Evolutionary conservation across 2,113 vertebrate genomes (phyloP).

Genomic region (Phainopepla nitens): DNA sequence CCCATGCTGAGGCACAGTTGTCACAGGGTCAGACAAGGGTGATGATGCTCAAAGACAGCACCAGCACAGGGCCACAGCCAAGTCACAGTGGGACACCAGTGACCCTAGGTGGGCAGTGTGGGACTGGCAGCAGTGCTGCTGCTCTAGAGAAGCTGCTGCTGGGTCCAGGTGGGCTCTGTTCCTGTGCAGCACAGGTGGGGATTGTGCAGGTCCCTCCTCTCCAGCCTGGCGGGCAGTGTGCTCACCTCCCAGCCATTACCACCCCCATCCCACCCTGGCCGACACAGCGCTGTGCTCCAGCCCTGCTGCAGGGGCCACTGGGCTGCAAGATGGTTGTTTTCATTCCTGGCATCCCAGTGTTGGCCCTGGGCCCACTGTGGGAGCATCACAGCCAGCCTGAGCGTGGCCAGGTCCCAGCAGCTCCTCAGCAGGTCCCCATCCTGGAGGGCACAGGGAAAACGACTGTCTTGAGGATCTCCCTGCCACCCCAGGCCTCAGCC

Average conservation of each 20-base stretch:
- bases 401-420: background rate
- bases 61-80: background rate
- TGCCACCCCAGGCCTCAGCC: background rate
- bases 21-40: background rate
- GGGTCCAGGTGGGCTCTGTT: background rate
- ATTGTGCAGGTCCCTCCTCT: background rate
- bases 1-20: background rate
- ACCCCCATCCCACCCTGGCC: accelerated
- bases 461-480: background rate
- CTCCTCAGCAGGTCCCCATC: background rate
- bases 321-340: background rate
- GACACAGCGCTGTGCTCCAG: accelerated
- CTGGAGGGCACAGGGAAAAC: accelerated
- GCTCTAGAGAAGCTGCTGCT: background rate
- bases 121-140: background rate
- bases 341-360: background rate
- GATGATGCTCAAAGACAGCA: background rate
- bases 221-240: background rate
- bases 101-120: background rate
- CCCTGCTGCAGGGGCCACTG: background rate
- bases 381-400: background rate
- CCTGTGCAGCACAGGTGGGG: background rate
- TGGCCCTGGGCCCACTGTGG: background rate
- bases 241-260: background rate
- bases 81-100: accelerated